Percentiles rank a stretch among this genome's conserved stretches.
These are phyloP conservation scores for Carduelis carduelis DNA, from an alignment of 2,797 vertebrate genomes.

Conservation along the genomic window DNA sequence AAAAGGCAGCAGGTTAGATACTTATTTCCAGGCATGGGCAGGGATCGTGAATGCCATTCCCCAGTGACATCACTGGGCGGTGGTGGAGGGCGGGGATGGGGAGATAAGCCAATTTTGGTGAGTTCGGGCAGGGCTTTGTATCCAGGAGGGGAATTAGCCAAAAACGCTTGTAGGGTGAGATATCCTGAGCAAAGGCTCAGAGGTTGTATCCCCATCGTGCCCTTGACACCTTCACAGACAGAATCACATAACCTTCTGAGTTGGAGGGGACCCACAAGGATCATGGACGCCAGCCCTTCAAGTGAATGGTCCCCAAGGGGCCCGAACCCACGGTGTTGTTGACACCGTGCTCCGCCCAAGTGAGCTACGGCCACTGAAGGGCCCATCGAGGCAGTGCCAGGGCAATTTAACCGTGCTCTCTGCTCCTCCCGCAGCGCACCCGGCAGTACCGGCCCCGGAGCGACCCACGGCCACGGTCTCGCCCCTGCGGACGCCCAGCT, in stretches of 20 bases:
- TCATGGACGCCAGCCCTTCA: fast-evolving
- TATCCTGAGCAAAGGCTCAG: neutral
- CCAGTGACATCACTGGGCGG: neutral
- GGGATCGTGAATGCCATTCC: neutral
- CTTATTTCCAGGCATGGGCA: neutral
- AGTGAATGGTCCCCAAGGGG: neutral
- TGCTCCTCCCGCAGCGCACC: slow-evolving; percentile 49
- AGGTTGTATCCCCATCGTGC: neutral
- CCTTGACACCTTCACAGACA: neutral
- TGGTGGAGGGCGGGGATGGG: no score
- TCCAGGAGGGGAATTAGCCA: neutral
- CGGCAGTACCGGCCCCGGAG: slow-evolving; percentile 82
- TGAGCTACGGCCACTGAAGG: neutral
- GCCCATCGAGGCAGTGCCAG: fast-evolving
- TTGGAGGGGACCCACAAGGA: neutral
- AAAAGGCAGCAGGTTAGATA: neutral
- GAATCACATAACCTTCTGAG: neutral
- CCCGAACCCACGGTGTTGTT: neutral
- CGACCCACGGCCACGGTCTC: slow-evolving; percentile 85
- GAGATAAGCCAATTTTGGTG: neutral
- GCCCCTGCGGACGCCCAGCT: slow-evolving; percentile 86
- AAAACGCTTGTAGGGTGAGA: neutral
- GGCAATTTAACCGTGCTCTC: neutral
- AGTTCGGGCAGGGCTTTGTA: neutral
- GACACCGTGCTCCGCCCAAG: neutral